These are phyloP conservation scores for Paraescarpia echinospica DNA, from an alignment of 1,140 invertebrate species.

Conservation along the genomic window DNA sequence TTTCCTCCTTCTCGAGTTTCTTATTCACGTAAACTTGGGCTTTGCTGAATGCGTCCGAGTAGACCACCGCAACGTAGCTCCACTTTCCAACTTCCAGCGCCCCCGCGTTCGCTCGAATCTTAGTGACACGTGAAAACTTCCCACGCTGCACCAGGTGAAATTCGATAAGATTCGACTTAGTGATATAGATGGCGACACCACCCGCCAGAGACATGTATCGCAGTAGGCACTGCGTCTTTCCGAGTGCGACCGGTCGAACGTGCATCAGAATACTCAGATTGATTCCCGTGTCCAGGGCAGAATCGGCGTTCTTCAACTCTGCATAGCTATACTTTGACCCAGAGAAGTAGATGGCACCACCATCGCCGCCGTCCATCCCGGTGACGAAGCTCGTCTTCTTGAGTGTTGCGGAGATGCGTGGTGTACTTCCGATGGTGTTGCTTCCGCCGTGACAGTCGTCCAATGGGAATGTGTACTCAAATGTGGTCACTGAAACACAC, in stretches of 20 bases:
- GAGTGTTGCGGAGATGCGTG: background rate
- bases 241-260: background rate
- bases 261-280: background rate
- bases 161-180: background rate
- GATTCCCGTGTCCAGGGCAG: background rate
- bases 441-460: background rate
- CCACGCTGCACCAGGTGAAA: background rate
- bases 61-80: background rate
- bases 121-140: background rate
- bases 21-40: background rate
- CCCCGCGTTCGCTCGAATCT: background rate
- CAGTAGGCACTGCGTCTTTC: background rate
- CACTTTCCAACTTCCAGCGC: background rate
- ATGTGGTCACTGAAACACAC: background rate
- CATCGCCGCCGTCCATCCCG: background rate
- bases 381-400: background rate
- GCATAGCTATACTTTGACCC: background rate
- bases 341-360: background rate
- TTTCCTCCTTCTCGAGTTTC: background rate
- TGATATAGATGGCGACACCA: background rate
- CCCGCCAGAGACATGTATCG: background rate
- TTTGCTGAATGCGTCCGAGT: background rate
- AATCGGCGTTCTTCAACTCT: background rate
- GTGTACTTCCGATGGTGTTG: background rate
- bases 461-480: background rate